Percentiles rank a stretch among this genome's conserved stretches.
Conservation (phyloP, 2,888 invertebrate genomes). For the Ctenicera cuprea region DNA sequence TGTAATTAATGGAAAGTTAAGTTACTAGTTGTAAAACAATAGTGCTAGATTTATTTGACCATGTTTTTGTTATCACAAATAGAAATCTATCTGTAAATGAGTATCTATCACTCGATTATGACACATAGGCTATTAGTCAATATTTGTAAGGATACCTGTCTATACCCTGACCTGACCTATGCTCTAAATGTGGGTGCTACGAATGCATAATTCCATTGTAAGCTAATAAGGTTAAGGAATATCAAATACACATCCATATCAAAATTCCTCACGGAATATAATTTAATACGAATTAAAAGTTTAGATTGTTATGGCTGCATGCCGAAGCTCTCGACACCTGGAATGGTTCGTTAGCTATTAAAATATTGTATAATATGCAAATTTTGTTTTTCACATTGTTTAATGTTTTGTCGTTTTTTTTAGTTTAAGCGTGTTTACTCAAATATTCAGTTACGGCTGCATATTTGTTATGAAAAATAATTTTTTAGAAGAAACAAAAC, state of each 20-base stretch:
- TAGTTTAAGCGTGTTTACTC: too few species aligned
- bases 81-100: conserved; percentile 49
- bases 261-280: conserved; percentile 8
- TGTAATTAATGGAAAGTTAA: not conserved
- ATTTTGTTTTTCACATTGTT: too few species aligned
- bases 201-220: conserved; percentile 36
- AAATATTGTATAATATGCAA: not conserved
- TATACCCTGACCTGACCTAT: conserved; percentile 50
- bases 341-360: not conserved
- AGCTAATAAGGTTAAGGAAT: conserved; percentile 38
- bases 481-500: not conserved
- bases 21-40: not conserved
- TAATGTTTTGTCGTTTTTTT: too few species aligned
- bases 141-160: conserved; percentile 54
- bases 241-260: conserved; percentile 26
- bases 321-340: not conserved
- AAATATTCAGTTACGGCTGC: not conserved
- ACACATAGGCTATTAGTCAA: conserved; percentile 58
- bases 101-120: conserved; percentile 51
- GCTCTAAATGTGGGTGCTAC: conserved; percentile 42
- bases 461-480: not conserved
- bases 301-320: not conserved
- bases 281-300: conserved; percentile 12
- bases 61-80: conserved; percentile 47
- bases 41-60: not conserved